Conservation (phyloP, 2,113 vertebrate species). For the Oceanodroma tethys region DNA sequence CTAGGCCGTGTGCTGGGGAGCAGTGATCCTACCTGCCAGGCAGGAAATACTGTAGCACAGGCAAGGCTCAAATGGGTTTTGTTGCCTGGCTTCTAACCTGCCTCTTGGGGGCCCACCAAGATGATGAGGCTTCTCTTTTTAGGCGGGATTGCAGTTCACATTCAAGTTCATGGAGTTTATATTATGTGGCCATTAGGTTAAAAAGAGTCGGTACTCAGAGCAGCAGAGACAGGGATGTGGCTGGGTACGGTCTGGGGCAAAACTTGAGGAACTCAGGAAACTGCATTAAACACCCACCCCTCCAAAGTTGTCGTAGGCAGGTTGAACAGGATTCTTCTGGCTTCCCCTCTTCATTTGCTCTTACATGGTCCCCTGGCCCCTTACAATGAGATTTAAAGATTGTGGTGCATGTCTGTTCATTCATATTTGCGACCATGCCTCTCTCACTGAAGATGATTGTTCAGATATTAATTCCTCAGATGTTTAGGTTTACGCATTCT, state of each 20-base stretch:
- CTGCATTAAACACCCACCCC: not conserved
- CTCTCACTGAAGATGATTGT: not conserved
- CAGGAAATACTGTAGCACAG: not conserved
- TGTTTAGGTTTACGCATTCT: not conserved
- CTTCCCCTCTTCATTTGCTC: not conserved
- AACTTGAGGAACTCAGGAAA: not conserved
- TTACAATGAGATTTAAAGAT: not conserved
- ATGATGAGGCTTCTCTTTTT: not conserved
- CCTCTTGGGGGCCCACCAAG: not conserved
- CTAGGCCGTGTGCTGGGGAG: not conserved
- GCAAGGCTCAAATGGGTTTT: not conserved
- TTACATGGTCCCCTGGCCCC: not conserved
- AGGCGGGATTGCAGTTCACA: not conserved
- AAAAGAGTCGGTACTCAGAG: not conserved
- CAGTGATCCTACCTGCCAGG: not conserved
- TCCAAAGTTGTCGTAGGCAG: not conserved
- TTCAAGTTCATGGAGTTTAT: not conserved
- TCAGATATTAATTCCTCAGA: not conserved
- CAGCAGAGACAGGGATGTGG: not conserved
- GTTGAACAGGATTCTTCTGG: not conserved
- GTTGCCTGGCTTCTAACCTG: not conserved
- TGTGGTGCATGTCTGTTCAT: not conserved
- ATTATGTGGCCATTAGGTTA: not conserved
- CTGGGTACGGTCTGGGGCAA: not conserved
- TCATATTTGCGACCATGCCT: not conserved